These are phyloP conservation scores for Nematolebias whitei DNA, from an alignment of 2,113 vertebrate species.

Conservation along the genomic window DNA sequence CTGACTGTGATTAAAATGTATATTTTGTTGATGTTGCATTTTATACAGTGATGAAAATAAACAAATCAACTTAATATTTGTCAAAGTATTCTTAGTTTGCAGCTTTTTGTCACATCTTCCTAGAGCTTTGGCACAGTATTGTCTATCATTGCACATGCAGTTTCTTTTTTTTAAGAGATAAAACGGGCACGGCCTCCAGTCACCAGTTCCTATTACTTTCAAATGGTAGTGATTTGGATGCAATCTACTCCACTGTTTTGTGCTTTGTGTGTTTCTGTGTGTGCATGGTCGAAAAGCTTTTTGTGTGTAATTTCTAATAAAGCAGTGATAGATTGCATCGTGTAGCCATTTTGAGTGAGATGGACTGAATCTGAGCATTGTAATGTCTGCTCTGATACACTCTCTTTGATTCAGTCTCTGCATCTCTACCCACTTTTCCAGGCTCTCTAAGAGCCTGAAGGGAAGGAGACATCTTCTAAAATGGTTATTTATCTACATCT, in stretches of 20 bases:
- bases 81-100: background rate
- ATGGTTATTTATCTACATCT: constrained; percentile 62
- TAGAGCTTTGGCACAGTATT: background rate
- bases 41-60: too few species aligned
- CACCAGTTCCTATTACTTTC: constrained; percentile 55
- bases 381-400: constrained; percentile 30
- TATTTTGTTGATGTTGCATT: too few species aligned
- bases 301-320: constrained; percentile 60
- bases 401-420: constrained; percentile 19
- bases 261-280: constrained; percentile 3
- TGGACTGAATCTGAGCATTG: constrained; percentile 58
- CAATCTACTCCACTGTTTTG: constrained; percentile 54
- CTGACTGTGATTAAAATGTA: too few species aligned
- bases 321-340: constrained; percentile 52
- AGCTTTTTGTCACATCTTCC: background rate
- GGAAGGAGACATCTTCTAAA: constrained; percentile 51
- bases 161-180: constrained; percentile 34
- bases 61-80: too few species aligned
- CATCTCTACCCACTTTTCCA: constrained; percentile 17
- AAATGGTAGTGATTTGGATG: constrained; percentile 64
- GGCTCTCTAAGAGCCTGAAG: constrained; percentile 18
- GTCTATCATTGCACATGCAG: constrained; percentile 24
- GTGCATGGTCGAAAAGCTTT: constrained; percentile 28
- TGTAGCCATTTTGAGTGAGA: constrained; percentile 61
- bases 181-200: constrained; percentile 31